Evolutionary conservation across 2,113 vertebrate species (phyloP).

Genomic region (Apodemus sylvaticus): DNA sequence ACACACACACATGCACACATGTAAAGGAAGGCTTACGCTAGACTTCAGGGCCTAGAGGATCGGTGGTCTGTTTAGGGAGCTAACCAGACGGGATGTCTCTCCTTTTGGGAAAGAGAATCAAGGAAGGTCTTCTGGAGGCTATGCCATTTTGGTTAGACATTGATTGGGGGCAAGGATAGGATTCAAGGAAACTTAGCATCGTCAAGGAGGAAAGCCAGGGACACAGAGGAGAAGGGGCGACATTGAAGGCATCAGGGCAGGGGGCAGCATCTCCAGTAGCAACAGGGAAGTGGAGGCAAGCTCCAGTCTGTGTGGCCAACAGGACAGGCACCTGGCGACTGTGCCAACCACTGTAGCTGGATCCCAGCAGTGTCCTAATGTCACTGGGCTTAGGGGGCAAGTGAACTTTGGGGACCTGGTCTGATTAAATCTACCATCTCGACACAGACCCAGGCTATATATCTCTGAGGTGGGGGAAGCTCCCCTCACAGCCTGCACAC

Average conservation of each 20-base stretch:
- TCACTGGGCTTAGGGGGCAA: constrained; percentile 20
- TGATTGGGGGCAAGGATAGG: not conserved
- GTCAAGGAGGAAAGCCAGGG: not conserved
- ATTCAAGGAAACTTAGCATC: not conserved
- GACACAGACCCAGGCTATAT: constrained; percentile 53
- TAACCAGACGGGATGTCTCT: not conserved
- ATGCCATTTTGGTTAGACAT: not conserved
- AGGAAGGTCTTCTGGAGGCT: constrained; percentile 22
- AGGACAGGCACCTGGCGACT: not conserved
- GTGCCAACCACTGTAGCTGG: not conserved
- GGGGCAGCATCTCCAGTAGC: not conserved
- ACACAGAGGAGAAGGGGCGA: not conserved
- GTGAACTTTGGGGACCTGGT: not conserved
- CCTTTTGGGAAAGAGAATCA: not conserved
- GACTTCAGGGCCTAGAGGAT: not conserved
- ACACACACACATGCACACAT: fast-evolving
- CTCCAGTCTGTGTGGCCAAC: not conserved
- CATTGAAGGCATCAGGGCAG: not conserved
- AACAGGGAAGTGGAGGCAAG: not conserved
- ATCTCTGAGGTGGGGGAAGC: constrained; percentile 63
- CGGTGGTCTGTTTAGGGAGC: fast-evolving
- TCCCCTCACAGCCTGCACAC: constrained; percentile 73
- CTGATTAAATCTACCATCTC: constrained; percentile 69
- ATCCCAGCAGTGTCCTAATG: not conserved
- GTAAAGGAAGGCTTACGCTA: not conserved